Conservation (phyloP, 1,140 invertebrate genomes). For the Bombus balteatus region DNA sequence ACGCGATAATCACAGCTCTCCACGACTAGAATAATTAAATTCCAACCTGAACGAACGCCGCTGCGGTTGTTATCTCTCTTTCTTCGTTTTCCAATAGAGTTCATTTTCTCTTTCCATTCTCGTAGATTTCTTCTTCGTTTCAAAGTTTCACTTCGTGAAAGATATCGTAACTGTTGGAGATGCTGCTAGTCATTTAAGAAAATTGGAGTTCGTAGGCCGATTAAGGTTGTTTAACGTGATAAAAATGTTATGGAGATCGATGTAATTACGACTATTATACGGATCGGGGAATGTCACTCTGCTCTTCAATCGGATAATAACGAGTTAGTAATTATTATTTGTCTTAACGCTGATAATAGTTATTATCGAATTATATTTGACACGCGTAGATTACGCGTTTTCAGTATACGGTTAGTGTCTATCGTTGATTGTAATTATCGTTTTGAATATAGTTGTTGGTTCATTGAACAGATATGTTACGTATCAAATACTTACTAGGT, state of each 20-base stretch:
- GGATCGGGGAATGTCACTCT: constrained; percentile 12
- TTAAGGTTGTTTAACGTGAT: constrained; percentile 32
- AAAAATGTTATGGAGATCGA: constrained; percentile 39
- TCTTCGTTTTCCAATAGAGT: not conserved
- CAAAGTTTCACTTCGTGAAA: not conserved
- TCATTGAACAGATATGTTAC: no score
- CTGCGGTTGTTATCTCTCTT: constrained; percentile 9
- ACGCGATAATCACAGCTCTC: constrained; percentile 73
- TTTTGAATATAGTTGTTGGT: not conserved
- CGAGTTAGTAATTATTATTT: constrained; percentile 51
- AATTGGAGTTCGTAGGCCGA: constrained; percentile 3
- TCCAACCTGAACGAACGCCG: constrained; percentile 45
- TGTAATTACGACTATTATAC: constrained; percentile 44
- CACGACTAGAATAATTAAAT: constrained; percentile 76
- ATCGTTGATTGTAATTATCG: not conserved
- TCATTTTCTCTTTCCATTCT: not conserved
- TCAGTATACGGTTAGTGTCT: not conserved
- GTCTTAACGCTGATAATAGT: constrained; percentile 40
- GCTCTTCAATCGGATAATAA: constrained; percentile 4
- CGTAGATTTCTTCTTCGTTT: not conserved
- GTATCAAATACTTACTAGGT: not conserved
- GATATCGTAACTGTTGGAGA: not conserved
- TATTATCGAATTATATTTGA: constrained; percentile 53
- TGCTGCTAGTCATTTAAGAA: constrained; percentile 11
- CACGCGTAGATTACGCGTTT: constrained; percentile 32